A percentile compares a stretch with the other conserved stretches of the same genome.
These are phyloP conservation scores for Muraenolepis orangiensis DNA, from an alignment of 2,797 vertebrate species.

Conservation along the genomic window DNA sequence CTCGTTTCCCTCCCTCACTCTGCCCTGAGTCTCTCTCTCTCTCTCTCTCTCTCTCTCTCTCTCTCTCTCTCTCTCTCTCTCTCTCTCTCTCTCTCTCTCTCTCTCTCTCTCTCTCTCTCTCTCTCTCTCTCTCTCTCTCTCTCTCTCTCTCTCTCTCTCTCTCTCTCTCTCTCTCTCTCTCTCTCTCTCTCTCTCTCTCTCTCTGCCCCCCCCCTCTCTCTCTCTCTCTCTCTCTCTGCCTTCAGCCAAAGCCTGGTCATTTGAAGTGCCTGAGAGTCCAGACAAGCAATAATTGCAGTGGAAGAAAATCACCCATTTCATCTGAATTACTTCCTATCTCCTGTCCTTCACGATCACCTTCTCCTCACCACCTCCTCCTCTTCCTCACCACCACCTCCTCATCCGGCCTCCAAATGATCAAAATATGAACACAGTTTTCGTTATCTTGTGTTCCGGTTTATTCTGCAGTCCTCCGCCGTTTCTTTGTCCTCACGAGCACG, in stretches of 20 bases:
- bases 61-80: conserved; percentile 27
- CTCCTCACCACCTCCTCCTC: no score
- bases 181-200: conserved; percentile 8
- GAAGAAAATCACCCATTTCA: conserved; percentile 27
- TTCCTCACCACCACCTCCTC: not conserved
- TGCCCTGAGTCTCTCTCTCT: not conserved
- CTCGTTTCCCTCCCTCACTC: not conserved
- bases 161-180: not conserved
- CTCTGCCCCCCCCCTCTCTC: conserved; percentile 23
- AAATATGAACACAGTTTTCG: not conserved
- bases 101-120: not conserved
- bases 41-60: conserved; percentile 24
- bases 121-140: not conserved
- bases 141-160: not conserved
- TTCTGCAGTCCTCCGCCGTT: not conserved
- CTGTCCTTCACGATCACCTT: conserved; percentile 5
- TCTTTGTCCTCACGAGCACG: not conserved
- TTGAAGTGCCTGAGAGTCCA: conserved; percentile 73
- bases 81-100: conserved; percentile 37
- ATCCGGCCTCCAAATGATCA: not conserved
- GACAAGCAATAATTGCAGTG: conserved; percentile 64
- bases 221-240: conserved; percentile 37
- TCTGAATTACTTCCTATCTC: conserved; percentile 12
- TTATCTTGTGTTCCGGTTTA: not conserved
- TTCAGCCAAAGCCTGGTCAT: conserved; percentile 67